A percentile compares a stretch with the other conserved stretches of the same genome.
These are phyloP conservation scores for Epizoanthus illoricatus DNA, from an alignment of 92 coral and sea anemone species.

Conservation along the genomic window DNA sequence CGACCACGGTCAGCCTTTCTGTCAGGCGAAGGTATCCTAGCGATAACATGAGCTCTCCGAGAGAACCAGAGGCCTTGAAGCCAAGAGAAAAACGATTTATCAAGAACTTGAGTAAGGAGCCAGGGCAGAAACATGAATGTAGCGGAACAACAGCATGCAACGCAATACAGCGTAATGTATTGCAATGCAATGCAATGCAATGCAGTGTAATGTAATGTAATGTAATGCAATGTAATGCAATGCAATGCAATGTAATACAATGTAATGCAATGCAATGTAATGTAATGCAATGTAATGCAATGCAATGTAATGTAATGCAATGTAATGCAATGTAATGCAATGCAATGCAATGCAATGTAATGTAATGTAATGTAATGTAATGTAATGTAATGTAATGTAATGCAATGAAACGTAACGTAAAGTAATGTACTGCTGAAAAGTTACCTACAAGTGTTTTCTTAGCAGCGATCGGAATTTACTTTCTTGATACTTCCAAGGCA, in stretches of 20 bases:
- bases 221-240: neutral
- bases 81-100: neutral
- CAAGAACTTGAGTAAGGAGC: too few species aligned
- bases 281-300: neutral
- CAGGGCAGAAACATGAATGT: neutral
- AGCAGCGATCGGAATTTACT: too few species aligned
- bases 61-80: constrained; percentile 53
- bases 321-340: too few species aligned
- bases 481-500: too few species aligned
- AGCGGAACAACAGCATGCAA: neutral
- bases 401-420: neutral
- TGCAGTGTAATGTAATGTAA: neutral
- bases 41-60: constrained; percentile 91
- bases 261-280: too few species aligned
- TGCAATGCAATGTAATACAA: too few species aligned
- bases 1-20: constrained; percentile 83
- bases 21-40: constrained; percentile 94
- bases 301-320: neutral
- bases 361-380: neutral
- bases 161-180: neutral
- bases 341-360: neutral
- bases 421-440: neutral
- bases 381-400: neutral
- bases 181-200: neutral
- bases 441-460: too few species aligned